Evolutionary conservation across 2,888 invertebrate genomes (phyloP), one percentile per base, ranked within the genome.

Genomic region (Mythimna albipuncta): DNA sequence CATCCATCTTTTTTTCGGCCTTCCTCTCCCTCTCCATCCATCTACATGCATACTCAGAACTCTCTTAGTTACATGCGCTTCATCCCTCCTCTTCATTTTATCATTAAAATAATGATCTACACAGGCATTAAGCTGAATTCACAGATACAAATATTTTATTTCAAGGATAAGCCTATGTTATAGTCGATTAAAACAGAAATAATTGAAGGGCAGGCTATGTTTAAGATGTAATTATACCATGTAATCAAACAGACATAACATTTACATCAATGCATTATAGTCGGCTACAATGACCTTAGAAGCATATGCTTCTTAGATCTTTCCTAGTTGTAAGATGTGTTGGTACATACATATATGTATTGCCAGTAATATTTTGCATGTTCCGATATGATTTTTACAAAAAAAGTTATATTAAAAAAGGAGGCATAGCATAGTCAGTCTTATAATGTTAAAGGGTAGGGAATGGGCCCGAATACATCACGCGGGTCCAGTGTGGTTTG

Each of bases 161-260:
- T 38, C 21, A 61, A 75, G 66, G 26, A 64, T 16, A 54, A 52
- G 13, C 38, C 57, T 47, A 16, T 57, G 16, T n/a, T 57, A 32
- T 62, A 19, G 26, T 50, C 6, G 54, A 66, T 66, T 54, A 55
- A 44, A 64, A 52, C 19, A 44, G n/a, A 9, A 19, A 58, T 58
- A 77, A 67, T 71, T 77, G 59, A 71, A 78, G 83, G 55, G 52
- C 79, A 64, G 2, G 52, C 50, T 52, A 41, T 64, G 44, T 78
- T 71, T 41, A 52, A 65, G 59, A 26, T 44, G 21, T 63, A 26
- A 69, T 62, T 65, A 65, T 54, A n/a, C 41, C 47, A 54, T 50
- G 58, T 58, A 77, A 69, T 77, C 70, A 77, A 58, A 69, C 0
- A 0, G 54, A 58, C 57, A 82, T 81, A 77, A 68, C 58, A 59